These are phyloP conservation scores for Thomomys bottae DNA, from an alignment of 2,113 vertebrate species.

Conservation along the genomic window DNA sequence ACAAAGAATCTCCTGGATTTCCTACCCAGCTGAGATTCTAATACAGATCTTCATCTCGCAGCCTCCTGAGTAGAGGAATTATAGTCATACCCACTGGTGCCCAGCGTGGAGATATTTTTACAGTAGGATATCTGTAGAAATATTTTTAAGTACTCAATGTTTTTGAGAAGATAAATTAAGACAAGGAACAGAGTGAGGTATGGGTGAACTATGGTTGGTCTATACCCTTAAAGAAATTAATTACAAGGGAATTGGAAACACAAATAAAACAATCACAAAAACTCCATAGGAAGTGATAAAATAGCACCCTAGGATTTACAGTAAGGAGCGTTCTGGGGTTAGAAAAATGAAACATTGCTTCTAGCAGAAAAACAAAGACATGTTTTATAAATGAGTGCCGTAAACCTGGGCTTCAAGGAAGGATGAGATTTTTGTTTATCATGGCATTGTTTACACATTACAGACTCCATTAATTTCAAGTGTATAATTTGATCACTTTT, in stretches of 20 bases:
- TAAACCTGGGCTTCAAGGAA: neutral
- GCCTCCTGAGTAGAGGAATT: too few relatives aligned
- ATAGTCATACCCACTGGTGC: too few relatives aligned
- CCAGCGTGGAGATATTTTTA: neutral
- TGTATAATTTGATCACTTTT: neutral
- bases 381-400: neutral
- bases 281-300: neutral
- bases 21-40: too few relatives aligned
- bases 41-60: too few relatives aligned
- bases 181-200: neutral
- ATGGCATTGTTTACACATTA: neutral
- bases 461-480: conserved; percentile 16
- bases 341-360: conserved; percentile 16
- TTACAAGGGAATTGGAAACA: neutral
- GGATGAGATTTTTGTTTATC: neutral
- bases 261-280: conserved; percentile 32
- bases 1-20: too few relatives aligned
- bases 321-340: neutral
- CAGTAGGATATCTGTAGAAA: neutral
- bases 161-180: conserved; percentile 1
- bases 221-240: neutral
- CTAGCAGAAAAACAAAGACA: conserved; percentile 13
- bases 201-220: neutral
- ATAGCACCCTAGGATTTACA: neutral
- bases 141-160: neutral